Evolutionary conservation across 2,888 invertebrate genomes (phyloP).

Genomic region (Ochropleura plecta): DNA sequence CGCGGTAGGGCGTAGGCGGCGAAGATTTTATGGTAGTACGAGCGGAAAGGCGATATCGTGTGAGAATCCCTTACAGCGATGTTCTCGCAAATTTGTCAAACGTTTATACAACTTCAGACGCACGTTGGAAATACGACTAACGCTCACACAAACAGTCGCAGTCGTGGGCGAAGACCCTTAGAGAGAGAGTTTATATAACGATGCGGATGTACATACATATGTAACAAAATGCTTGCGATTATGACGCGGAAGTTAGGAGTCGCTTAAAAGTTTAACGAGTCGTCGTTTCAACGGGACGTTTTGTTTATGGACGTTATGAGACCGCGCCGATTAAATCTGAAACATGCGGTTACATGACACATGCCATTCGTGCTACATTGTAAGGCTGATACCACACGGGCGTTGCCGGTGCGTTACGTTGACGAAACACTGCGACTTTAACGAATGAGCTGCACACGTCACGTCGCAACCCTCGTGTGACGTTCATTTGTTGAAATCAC

Average conservation of each 20-base stretch:
- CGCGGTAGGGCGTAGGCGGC: not conserved
- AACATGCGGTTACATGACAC: constrained; percentile 55
- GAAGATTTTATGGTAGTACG: not conserved
- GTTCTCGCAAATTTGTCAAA: not conserved
- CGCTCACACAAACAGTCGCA: not conserved
- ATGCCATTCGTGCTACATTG: constrained; percentile 42
- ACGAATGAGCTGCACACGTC: too few species aligned
- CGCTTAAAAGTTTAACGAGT: constrained; percentile 77
- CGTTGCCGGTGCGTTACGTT: too few species aligned
- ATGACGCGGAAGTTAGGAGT: constrained; percentile 70
- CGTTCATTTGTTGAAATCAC: too few species aligned
- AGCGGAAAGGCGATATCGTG: not conserved
- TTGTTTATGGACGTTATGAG: constrained; percentile 73
- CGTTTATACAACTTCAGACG: not conserved
- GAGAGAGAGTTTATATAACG: constrained; percentile 23
- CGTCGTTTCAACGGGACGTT: constrained; percentile 69
- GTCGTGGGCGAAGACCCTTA: not conserved
- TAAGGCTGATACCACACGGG: too few species aligned
- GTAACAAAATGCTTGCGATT: constrained; percentile 66
- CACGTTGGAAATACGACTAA: not conserved
- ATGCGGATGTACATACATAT: constrained; percentile 25
- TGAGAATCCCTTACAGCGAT: not conserved
- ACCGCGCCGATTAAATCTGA: constrained; percentile 72
- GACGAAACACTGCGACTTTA: too few species aligned
- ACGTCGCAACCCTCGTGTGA: too few species aligned